Percentiles rank a stretch among this genome's conserved stretches.
phyloP scores from a whole-genome alignment of 2,888 invertebrate species.

The Diarsia brunnea region DNA sequence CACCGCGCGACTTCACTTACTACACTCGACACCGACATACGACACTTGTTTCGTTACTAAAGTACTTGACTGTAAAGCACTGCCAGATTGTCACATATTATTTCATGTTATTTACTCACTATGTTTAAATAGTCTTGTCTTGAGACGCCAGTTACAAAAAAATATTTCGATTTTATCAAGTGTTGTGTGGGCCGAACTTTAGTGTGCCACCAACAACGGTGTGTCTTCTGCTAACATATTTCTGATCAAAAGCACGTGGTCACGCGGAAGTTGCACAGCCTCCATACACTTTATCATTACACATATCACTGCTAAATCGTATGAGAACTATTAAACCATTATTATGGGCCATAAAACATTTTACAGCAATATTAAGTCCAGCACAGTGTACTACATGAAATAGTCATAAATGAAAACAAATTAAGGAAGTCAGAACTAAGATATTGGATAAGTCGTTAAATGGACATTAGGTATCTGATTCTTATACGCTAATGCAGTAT shows the following conservation, averaged over 20 bases:
- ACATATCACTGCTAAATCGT: conserved; percentile 18
- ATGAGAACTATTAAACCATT: conserved; percentile 37
- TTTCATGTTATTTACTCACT: conserved; percentile 26
- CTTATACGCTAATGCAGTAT: conserved; percentile 63
- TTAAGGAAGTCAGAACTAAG: conserved; percentile 61
- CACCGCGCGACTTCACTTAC: conserved; percentile 22
- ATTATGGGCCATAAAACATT: conserved; percentile 55
- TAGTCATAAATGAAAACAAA: conserved; percentile 66
- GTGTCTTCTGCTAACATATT: conserved; percentile 16
- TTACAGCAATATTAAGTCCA: conserved; percentile 47
- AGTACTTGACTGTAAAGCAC: conserved; percentile 18
- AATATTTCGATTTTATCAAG: conserved; percentile 10
- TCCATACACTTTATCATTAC: conserved; percentile 24
- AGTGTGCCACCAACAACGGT: background rate
- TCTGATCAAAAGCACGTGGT: conserved; percentile 37
- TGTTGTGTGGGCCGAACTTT: conserved; percentile 25
- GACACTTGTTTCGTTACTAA: conserved; percentile 44
- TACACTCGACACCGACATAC: conserved; percentile 20
- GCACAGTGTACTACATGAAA: conserved; percentile 29
- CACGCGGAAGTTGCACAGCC: conserved; percentile 41
- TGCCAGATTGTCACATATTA: conserved; percentile 19
- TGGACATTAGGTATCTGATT: conserved; percentile 52
- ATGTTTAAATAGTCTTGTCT: conserved; percentile 15
- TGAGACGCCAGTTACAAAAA: conserved; percentile 27
- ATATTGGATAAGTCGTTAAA: conserved; percentile 55